Percentiles rank a stretch among this genome's conserved stretches.
Conservation (phyloP, 2,797 vertebrate species). For the Eremophila alpestris region DNA sequence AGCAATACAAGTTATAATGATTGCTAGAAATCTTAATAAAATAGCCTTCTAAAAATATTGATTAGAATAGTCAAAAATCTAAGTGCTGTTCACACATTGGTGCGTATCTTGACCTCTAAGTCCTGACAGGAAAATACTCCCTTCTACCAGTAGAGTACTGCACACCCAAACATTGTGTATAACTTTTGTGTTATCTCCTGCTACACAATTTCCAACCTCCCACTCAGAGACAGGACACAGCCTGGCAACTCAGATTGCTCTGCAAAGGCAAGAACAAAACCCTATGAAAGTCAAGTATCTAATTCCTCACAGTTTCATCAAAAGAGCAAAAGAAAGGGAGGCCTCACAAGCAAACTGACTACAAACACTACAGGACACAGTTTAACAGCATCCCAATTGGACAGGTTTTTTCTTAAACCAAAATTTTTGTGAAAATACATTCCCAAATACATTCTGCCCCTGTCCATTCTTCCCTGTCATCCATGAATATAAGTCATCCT, state of each 20-base stretch:
- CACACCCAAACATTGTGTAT: background rate
- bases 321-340: background rate
- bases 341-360: background rate
- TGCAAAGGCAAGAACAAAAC: background rate
- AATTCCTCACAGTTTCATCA: background rate
- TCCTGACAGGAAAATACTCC: background rate
- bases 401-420: constrained; percentile 13
- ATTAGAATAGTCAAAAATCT: background rate
- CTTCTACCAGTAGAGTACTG: background rate
- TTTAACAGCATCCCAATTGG: background rate
- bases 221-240: background rate
- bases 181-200: background rate
- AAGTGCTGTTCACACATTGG: background rate
- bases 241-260: background rate
- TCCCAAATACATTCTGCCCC: background rate
- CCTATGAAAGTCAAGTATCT: background rate
- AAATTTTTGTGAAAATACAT: background rate
- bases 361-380: background rate
- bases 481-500: background rate
- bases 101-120: background rate
- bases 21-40: background rate
- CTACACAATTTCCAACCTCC: background rate
- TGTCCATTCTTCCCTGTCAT: background rate
- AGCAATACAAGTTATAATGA: background rate
- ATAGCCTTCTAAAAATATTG: background rate